Evolutionary conservation across 2,797 vertebrate genomes (phyloP).

Genomic region (Sebastes hubbsi): DNA sequence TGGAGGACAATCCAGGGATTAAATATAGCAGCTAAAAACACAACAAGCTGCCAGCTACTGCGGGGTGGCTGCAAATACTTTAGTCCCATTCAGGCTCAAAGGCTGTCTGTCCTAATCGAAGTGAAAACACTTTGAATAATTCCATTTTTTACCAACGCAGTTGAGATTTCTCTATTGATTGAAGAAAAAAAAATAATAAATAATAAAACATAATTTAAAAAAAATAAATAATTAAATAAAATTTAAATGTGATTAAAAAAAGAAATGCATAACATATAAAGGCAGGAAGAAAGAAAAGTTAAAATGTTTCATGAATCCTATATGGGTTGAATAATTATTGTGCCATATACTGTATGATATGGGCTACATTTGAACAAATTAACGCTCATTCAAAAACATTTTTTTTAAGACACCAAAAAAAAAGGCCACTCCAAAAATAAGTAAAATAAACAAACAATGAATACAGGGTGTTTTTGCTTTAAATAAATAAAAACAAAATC

Average conservation of each 20-base stretch:
- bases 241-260: not conserved
- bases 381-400: not conserved
- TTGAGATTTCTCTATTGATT: not conserved
- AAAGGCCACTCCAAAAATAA: too few species aligned
- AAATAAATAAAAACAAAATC: too few species aligned
- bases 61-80: conserved; percentile 11
- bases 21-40: conserved; percentile 42
- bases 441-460: too few species aligned
- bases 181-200: not conserved
- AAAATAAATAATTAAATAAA: not conserved
- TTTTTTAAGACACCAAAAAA: not conserved
- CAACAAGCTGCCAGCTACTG: conserved; percentile 25
- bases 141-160: not conserved
- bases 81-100: not conserved
- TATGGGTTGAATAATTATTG: too few species aligned
- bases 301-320: not conserved
- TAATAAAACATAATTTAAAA: too few species aligned
- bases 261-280: not conserved
- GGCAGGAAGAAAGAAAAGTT: not conserved
- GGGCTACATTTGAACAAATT: not conserved
- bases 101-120: not conserved
- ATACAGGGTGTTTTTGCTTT: too few species aligned
- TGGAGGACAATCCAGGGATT: conserved; percentile 30
- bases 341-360: not conserved
- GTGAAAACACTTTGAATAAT: not conserved